Percentiles rank a stretch among this genome's conserved stretches.
phyloP scores from a whole-genome alignment of 2,797 vertebrate species.

The Gadopsis bispinosus region DNA sequence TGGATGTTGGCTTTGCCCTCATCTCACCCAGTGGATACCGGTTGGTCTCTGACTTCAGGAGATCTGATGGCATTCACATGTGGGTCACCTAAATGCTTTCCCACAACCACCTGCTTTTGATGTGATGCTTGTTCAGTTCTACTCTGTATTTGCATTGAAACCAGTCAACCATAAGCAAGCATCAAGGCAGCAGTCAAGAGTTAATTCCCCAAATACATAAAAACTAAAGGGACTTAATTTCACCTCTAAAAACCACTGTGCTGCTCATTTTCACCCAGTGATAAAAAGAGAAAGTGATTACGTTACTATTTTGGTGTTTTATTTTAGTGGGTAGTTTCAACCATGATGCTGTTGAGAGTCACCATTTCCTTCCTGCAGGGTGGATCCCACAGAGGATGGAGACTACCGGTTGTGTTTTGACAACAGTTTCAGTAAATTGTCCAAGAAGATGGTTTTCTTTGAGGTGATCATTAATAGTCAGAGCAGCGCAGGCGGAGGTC shows the following conservation, averaged over 20 bases:
- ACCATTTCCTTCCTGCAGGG: slow-evolving; percentile 67
- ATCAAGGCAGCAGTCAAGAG: background rate
- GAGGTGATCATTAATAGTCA: slow-evolving; percentile 82
- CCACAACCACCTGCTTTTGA: background rate
- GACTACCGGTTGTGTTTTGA: slow-evolving; percentile 93
- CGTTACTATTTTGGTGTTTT: background rate
- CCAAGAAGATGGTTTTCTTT: slow-evolving; percentile 91
- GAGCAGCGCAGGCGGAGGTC: slow-evolving; percentile 58
- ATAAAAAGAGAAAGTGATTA: background rate
- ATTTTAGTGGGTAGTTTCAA: background rate
- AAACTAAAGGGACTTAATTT: background rate
- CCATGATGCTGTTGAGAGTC: background rate
- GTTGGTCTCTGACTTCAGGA: slow-evolving; percentile 87
- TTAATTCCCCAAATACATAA: background rate
- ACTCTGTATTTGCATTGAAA: background rate
- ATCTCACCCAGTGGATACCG: slow-evolving; percentile 86
- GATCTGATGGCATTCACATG: slow-evolving; percentile 89
- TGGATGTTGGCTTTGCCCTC: slow-evolving; percentile 89
- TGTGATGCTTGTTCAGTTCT: slow-evolving; percentile 1
- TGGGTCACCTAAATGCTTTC: slow-evolving; percentile 72
- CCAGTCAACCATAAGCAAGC: background rate
- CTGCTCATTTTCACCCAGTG: background rate
- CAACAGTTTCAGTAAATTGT: slow-evolving; percentile 91
- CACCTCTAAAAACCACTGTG: background rate
- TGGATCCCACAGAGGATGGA: slow-evolving; percentile 87